Percentiles rank a stretch among this genome's conserved stretches.
phyloP scores from a whole-genome alignment of 2,113 vertebrate species.

The Nyctibius bracteatus region DNA sequence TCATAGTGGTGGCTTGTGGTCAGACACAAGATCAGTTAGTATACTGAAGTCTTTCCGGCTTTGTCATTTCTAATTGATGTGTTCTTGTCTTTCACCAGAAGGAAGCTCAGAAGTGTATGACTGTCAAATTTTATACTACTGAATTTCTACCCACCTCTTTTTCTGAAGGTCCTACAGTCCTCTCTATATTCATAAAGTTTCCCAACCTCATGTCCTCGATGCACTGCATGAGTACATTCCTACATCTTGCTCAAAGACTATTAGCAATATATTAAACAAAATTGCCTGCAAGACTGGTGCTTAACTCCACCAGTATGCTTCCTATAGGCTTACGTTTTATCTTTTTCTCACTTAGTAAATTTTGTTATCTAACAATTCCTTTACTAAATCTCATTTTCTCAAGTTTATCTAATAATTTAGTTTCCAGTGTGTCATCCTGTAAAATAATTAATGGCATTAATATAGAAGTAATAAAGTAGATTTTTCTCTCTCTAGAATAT shows the following conservation, averaged over 20 bases:
- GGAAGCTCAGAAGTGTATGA: not conserved
- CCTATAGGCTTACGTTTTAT: not conserved
- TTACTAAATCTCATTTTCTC: slow-evolving; percentile 8
- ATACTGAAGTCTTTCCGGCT: not conserved
- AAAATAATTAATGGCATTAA: not conserved
- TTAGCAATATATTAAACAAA: not conserved
- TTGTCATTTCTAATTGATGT: not conserved
- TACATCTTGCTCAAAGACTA: not conserved
- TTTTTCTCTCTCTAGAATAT: not conserved
- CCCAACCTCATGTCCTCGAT: not conserved
- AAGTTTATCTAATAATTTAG: not conserved
- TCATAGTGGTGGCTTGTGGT: not conserved
- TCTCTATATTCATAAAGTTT: not conserved
- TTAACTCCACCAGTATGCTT: not conserved
- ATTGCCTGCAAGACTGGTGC: not conserved
- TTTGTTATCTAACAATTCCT: slow-evolving; percentile 15
- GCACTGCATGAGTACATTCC: not conserved
- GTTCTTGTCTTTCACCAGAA: not conserved
- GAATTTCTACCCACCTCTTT: not conserved
- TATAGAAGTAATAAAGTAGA: not conserved
- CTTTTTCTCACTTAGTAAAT: not conserved
- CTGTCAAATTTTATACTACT: not conserved
- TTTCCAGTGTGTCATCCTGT: not conserved
- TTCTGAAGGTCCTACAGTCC: not conserved
- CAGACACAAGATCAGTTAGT: not conserved